Evolutionary conservation across 2,888 invertebrate species (phyloP).

Genomic region (Polydrusus tereticollis): DNA sequence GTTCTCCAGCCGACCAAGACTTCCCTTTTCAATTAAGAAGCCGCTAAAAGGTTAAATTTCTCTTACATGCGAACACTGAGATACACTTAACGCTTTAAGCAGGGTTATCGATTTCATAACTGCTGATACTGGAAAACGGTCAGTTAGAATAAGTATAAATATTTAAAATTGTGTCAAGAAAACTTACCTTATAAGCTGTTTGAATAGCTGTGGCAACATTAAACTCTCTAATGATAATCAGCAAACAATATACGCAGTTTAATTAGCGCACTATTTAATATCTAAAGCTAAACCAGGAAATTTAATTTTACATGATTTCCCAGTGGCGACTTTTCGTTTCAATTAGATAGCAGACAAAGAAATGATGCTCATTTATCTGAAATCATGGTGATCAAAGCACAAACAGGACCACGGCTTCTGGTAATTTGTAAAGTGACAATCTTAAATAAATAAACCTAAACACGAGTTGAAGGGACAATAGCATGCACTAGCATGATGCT

Average conservation of each 20-base stretch:
- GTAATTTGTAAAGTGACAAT: no score
- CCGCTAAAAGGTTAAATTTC: conserved; percentile 10
- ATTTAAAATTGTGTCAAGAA: no score
- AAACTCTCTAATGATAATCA: no score
- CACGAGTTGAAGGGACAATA: no score
- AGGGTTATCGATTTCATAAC: neutral
- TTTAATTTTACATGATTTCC: neutral
- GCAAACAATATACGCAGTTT: neutral
- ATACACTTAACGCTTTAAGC: neutral
- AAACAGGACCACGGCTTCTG: neutral
- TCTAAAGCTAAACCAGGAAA: neutral
- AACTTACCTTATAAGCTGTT: no score
- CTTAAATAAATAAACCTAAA: no score
- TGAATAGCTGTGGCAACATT: no score
- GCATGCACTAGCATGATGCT: no score
- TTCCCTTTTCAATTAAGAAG: conserved; percentile 30
- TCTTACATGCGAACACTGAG: conserved; percentile 13
- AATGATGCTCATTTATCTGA: neutral
- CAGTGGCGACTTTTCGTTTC: neutral
- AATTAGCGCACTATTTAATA: neutral
- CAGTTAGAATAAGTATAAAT: no score
- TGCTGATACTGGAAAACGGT: no score
- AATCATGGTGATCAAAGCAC: neutral
- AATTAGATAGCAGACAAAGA: neutral
- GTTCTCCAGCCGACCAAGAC: no score